phyloP scores from a whole-genome alignment of 2,888 invertebrate species.

The Flexamia atlantica region DNA sequence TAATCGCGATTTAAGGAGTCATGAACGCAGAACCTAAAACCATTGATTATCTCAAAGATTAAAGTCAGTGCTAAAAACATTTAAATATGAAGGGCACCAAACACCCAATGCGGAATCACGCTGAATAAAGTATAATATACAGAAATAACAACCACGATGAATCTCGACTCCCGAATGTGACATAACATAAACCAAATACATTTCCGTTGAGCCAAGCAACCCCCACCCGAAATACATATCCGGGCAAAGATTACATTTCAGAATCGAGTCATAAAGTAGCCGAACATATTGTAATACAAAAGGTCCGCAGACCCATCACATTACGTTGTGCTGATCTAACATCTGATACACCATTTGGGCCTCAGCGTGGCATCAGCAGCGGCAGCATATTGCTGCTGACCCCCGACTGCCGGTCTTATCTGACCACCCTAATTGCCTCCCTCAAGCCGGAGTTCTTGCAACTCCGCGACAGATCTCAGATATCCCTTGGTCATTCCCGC shows the following conservation, averaged over 20 bases:
- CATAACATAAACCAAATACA: too few relatives aligned
- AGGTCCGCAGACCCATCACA: not conserved
- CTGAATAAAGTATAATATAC: too few relatives aligned
- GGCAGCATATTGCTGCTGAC: conserved; percentile 23
- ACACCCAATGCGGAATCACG: too few relatives aligned
- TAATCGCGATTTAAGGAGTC: too few relatives aligned
- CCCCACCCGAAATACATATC: not conserved
- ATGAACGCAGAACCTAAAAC: too few relatives aligned
- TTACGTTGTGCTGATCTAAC: not conserved
- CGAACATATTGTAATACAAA: conserved; percentile 23
- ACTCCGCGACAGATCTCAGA: conserved; percentile 13
- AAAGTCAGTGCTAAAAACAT: too few relatives aligned
- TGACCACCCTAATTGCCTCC: not conserved
- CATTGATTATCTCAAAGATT: too few relatives aligned
- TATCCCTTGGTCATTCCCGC: conserved; percentile 1
- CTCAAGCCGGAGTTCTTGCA: conserved; percentile 9
- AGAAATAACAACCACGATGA: too few relatives aligned
- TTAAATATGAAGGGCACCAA: too few relatives aligned
- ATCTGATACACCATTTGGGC: not conserved
- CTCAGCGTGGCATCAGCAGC: not conserved
- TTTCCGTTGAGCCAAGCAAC: too few relatives aligned
- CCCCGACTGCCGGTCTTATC: conserved; percentile 14
- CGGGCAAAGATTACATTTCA: not conserved
- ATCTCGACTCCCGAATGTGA: too few relatives aligned
- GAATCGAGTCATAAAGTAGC: conserved; percentile 6